These are phyloP conservation scores for Pachyramphus minor DNA, from an alignment of 2,113 vertebrate genomes.

Conservation along the genomic window DNA sequence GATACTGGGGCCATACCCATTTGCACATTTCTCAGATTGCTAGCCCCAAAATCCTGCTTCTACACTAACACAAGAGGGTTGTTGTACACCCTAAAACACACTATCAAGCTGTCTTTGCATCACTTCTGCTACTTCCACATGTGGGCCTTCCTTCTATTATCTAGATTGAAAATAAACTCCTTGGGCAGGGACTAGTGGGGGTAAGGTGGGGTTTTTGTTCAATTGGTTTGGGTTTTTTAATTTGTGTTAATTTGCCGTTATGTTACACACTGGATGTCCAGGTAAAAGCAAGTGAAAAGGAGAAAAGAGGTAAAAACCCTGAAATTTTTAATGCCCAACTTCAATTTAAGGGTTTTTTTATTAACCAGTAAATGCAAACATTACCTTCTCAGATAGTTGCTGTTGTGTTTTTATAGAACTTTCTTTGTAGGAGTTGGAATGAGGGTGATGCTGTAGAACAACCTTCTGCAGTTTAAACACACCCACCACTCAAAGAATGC, in stretches of 20 bases:
- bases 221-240: accelerated
- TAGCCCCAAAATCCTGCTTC: background rate
- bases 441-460: background rate
- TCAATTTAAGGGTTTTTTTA: background rate
- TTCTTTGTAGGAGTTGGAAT: background rate
- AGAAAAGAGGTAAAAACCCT: background rate
- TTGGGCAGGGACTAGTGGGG: background rate
- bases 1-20: background rate
- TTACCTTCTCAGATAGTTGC: accelerated
- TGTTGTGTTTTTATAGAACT: background rate
- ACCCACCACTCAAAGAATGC: background rate
- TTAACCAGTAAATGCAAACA: background rate
- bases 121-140: background rate
- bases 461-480: background rate
- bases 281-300: background rate
- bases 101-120: background rate
- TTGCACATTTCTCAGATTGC: background rate
- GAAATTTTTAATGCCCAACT: background rate
- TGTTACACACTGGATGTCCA: accelerated
- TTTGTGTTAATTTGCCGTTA: background rate
- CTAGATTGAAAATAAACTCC: background rate
- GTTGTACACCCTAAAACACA: background rate
- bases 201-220: accelerated
- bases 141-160: background rate
- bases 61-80: background rate